A percentile compares a stretch with the other conserved stretches of the same genome.
Conservation (phyloP, 1,140 invertebrate species). For the Penaeus chinensis region DNA sequence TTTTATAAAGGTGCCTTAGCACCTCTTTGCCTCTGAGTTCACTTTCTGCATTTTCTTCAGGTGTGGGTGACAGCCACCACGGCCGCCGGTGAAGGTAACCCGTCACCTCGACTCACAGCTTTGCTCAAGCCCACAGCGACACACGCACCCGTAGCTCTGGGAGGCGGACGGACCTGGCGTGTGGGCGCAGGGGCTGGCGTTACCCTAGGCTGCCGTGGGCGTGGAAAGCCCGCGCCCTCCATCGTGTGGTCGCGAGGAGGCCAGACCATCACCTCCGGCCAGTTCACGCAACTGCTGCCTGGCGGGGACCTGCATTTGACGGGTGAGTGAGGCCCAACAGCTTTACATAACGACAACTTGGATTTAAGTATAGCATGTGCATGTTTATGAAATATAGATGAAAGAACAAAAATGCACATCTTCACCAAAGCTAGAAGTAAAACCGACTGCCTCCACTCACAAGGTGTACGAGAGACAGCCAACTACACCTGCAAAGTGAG, state of each 20-base stretch:
- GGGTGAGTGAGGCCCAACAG: slow-evolving; percentile 15
- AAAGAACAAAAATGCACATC: too few relatives aligned
- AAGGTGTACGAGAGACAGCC: background rate
- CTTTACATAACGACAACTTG: background rate
- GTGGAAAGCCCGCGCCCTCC: slow-evolving; percentile 69
- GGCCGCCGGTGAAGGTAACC: slow-evolving; percentile 52
- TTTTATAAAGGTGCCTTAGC: background rate
- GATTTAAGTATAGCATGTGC: background rate
- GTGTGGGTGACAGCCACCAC: slow-evolving; percentile 63
- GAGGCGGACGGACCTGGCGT: slow-evolving; percentile 47
- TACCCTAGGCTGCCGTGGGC: slow-evolving; percentile 66
- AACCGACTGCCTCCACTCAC: background rate
- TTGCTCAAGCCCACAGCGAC: slow-evolving; percentile 35
- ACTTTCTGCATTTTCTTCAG: slow-evolving; percentile 9
- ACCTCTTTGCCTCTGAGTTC: background rate
- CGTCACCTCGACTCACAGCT: slow-evolving; percentile 45
- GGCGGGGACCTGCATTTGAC: slow-evolving; percentile 61
- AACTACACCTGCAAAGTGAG: slow-evolving; percentile 41
- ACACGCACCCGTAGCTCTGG: slow-evolving; percentile 52
- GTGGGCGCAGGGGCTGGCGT: slow-evolving; percentile 52
- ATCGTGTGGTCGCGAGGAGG: slow-evolving; percentile 68
- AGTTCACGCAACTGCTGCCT: slow-evolving; percentile 48
- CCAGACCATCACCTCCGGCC: slow-evolving; percentile 20
- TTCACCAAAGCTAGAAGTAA: too few relatives aligned
- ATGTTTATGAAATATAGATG: too few relatives aligned